A percentile compares a stretch with the other conserved stretches of the same genome.
phyloP scores from a whole-genome alignment of 2,888 invertebrate genomes.

The Cheilosia grossa region DNA sequence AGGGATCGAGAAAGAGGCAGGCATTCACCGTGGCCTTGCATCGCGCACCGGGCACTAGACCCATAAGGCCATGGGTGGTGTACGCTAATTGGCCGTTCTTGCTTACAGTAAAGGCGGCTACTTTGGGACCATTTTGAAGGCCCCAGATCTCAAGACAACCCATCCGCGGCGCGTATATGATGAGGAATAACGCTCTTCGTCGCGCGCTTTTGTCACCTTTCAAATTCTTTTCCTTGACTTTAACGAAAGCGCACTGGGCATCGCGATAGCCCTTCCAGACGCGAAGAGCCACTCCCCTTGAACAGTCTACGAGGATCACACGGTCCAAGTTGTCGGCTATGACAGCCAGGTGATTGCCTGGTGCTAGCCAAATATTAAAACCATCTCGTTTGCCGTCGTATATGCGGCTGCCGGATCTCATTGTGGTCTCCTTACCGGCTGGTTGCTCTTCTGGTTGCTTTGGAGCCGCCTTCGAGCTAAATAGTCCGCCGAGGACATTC shows the following conservation, averaged over 20 bases:
- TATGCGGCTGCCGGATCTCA: conserved; percentile 91
- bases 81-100: conserved; percentile 92
- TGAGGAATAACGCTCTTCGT: conserved; percentile 90
- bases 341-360: conserved; percentile 89
- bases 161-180: conserved; percentile 96
- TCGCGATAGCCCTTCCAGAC: conserved; percentile 98
- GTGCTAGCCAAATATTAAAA: conserved; percentile 89
- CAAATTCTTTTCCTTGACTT: conserved; percentile 87
- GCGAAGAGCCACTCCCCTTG: conserved; percentile 90
- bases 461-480: conserved; percentile 82
- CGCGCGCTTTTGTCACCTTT: conserved; percentile 78
- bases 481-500: conserved; percentile 91
- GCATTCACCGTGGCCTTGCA: conserved; percentile 87
- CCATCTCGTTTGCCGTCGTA: conserved; percentile 92
- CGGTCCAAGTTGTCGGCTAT: conserved; percentile 94
- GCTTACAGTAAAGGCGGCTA: conserved; percentile 95
- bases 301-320: conserved; percentile 93
- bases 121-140: conserved; percentile 93
- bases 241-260: conserved; percentile 97
- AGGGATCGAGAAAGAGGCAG: conserved; percentile 91
- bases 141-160: conserved; percentile 97
- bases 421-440: conserved; percentile 85
- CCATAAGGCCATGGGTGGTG: conserved; percentile 91
- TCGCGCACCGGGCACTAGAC: conserved; percentile 86
- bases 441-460: conserved; percentile 74